These are phyloP conservation scores for Camelus bactrianus DNA, from an alignment of 2,113 vertebrate species.

Conservation along the genomic window DNA sequence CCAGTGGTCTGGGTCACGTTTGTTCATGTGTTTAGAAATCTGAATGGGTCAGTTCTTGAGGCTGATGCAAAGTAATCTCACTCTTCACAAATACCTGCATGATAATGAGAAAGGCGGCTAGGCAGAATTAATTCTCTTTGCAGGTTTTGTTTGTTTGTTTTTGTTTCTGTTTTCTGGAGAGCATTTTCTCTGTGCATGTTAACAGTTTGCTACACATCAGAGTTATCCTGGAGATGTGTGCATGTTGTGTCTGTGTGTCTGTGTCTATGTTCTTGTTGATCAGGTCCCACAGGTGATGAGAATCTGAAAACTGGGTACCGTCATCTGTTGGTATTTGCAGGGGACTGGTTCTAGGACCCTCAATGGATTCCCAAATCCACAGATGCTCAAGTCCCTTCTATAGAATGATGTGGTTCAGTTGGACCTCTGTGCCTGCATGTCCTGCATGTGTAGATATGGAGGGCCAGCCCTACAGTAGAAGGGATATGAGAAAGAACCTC, in stretches of 20 bases:
- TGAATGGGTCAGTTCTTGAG: not conserved
- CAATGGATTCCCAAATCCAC: not conserved
- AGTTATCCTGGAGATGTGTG: not conserved
- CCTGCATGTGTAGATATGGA: not conserved
- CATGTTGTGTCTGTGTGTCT: not conserved
- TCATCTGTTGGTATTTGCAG: not conserved
- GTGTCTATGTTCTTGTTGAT: not conserved
- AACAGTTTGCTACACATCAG: not conserved
- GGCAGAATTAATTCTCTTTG: not conserved
- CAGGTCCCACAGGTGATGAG: not conserved
- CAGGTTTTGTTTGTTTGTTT: not conserved
- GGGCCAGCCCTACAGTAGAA: not conserved
- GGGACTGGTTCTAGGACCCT: not conserved
- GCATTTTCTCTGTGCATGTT: not conserved
- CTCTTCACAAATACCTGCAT: not conserved
- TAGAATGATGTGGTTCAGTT: not conserved
- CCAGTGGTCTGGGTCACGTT: not conserved
- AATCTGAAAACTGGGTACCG: not conserved
- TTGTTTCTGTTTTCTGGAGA: not conserved
- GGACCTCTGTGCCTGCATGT: not conserved
- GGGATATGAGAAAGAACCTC: not conserved
- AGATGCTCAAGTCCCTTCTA: not conserved
- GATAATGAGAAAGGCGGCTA: not conserved
- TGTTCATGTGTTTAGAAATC: not conserved
- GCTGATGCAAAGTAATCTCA: not conserved